Evolutionary conservation across 2,797 vertebrate species (phyloP).

Genomic region (Pteronotus mesoamericanus): DNA sequence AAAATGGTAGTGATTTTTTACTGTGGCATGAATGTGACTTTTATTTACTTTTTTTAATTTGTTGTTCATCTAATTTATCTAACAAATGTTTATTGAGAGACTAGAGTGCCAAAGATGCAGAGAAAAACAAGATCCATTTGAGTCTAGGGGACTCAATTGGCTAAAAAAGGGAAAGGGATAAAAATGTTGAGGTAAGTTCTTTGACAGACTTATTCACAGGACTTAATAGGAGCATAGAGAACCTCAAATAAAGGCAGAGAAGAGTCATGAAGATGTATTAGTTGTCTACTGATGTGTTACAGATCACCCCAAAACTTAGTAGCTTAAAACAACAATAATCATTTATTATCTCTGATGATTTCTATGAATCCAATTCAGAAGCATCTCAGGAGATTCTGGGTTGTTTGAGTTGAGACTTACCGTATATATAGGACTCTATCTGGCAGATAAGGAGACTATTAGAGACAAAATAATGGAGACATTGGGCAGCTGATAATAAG

Average conservation of each 20-base stretch:
- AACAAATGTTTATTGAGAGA: neutral
- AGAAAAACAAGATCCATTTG: neutral
- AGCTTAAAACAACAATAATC: neutral
- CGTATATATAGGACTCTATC: neutral
- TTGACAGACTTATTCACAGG: neutral
- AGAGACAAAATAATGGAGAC: neutral
- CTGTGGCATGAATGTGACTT: neutral
- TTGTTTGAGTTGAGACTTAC: neutral
- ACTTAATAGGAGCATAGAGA: neutral
- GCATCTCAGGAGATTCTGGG: neutral
- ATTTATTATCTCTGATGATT: neutral
- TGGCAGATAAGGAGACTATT: neutral
- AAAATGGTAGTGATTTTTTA: neutral
- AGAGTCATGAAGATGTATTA: neutral
- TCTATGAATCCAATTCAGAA: neutral
- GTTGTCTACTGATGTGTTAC: neutral
- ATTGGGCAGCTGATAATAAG: neutral
- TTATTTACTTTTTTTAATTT: neutral
- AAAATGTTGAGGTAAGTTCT: neutral
- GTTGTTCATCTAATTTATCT: neutral
- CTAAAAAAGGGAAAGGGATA: neutral
- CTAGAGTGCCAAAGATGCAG: neutral
- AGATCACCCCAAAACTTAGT: neutral
- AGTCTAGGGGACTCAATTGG: neutral
- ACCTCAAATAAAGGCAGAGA: neutral